Evolutionary conservation across 1,140 invertebrate genomes (phyloP).

Genomic region (Papilio dardanus): DNA sequence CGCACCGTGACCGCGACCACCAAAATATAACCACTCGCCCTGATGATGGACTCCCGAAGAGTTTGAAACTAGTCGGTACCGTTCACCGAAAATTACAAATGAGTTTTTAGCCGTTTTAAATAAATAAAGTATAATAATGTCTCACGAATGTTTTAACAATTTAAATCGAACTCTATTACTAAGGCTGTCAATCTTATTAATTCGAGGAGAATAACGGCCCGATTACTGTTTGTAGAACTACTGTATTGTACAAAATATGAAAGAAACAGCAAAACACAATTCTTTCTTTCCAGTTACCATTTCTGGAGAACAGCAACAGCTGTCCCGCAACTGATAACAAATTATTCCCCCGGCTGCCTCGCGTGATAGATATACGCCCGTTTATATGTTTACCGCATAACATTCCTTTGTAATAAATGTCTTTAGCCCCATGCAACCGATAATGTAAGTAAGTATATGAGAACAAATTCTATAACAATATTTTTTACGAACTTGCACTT

Average conservation of each 20-base stretch:
- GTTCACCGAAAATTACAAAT: no score
- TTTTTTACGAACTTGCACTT: no score
- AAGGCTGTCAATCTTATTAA: no score
- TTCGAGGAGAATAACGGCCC: neutral
- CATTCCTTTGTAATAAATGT: neutral
- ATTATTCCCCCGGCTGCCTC: conserved; percentile 51
- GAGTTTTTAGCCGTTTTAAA: no score
- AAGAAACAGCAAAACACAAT: conserved; percentile 14
- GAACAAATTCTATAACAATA: neutral
- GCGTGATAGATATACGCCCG: conserved; percentile 51
- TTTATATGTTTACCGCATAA: conserved; percentile 41
- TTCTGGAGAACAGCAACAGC: conserved; percentile 41
- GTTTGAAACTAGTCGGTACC: no score
- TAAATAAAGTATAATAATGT: no score
- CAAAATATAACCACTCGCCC: no score
- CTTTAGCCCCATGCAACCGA: neutral
- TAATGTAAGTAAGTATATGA: neutral
- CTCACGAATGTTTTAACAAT: no score
- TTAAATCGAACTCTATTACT: no score
- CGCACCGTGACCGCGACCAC: no score
- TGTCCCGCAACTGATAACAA: conserved; percentile 44
- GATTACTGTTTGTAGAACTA: neutral
- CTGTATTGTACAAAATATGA: neutral
- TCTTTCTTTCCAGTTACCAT: neutral
- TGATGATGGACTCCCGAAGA: no score